Evolutionary conservation across 2,113 vertebrate species (phyloP), one percentile per base, ranked within the genome.

Genomic region (Hippoglossus stenolepis): DNA sequence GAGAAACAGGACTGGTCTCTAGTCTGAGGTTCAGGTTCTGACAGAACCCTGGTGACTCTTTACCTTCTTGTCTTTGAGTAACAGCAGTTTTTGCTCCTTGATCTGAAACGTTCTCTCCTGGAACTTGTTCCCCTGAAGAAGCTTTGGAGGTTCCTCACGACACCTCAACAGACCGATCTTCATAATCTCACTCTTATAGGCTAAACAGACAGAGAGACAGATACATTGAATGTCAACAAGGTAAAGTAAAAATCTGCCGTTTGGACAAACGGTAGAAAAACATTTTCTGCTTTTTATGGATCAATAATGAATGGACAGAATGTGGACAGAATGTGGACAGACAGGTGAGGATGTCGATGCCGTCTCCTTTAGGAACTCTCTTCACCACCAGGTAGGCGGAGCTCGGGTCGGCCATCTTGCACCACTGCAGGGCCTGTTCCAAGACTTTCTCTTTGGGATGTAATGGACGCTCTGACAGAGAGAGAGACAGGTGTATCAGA

Each of bases 21-120:
- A 31, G 31, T 31, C 6, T 31, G 31, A 31, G 31, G 31, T 31
- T 40, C 11, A 12, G 35, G 53, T 62, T 45, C 35, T 3, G 9
- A n/a, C 11, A 12, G 58, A 31, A 21, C 26, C 18, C 51, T 2
- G 20, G 12, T 31, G 47, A 15, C 31, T 28, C 1, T 3, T 35
- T 90, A 98, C 98, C 96, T 95, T 97, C 89, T 97, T 98, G 90
- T 99, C 97, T 84, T 98, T 99, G 71, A 98, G 96, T 77, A 99
- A 90, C 60, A 98, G 90, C 65, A 99, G 94, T 75, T 94, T 96
- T 74, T 93, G 94, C 24, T 95, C 95, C 10, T 53, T 94, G 79
- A 99, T 95, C 91, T 98, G 96, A 2, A 99, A 98, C 23, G 95
- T 96, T 51, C 96, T 96, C 82, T 99, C 98, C 89, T 98, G 97